A percentile compares a stretch with the other conserved stretches of the same genome.
Evolutionary conservation across 2,113 vertebrate species (phyloP).

Genomic region (Anser brachyrhynchus): DNA sequence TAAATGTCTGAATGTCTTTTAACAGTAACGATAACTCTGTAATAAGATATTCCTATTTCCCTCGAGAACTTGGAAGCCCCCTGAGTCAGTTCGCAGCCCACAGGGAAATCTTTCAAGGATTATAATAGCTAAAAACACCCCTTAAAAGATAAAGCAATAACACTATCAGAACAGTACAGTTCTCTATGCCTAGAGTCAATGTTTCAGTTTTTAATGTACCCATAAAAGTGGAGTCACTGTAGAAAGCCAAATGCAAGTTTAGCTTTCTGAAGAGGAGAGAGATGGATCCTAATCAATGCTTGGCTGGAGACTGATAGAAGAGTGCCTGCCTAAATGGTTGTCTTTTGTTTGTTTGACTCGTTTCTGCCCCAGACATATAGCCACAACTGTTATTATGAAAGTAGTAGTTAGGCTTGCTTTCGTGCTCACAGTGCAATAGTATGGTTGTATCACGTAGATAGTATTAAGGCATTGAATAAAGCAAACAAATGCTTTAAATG

Average conservation of each 20-base stretch:
- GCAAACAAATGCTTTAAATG: background rate
- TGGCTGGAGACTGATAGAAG: constrained; percentile 19
- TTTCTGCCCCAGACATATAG: background rate
- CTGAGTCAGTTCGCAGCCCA: background rate
- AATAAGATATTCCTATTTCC: background rate
- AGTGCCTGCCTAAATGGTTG: background rate
- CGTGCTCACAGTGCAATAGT: rapidly evolving
- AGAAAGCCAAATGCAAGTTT: background rate
- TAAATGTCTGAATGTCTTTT: background rate
- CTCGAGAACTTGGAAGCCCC: background rate
- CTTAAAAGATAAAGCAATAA: background rate
- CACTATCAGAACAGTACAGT: background rate
- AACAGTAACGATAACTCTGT: background rate
- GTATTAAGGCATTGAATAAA: background rate
- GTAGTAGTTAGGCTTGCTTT: background rate
- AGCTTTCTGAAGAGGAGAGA: background rate
- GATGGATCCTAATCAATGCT: background rate
- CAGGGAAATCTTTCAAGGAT: background rate
- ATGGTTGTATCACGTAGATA: background rate
- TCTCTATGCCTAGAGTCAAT: background rate
- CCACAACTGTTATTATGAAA: background rate
- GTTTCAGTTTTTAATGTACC: constrained; percentile 3
- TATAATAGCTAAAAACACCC: background rate
- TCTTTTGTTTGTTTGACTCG: background rate
- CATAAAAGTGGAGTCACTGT: background rate